phyloP scores from a whole-genome alignment of 2,797 vertebrate genomes.

The Phylloscopus collybita region DNA sequence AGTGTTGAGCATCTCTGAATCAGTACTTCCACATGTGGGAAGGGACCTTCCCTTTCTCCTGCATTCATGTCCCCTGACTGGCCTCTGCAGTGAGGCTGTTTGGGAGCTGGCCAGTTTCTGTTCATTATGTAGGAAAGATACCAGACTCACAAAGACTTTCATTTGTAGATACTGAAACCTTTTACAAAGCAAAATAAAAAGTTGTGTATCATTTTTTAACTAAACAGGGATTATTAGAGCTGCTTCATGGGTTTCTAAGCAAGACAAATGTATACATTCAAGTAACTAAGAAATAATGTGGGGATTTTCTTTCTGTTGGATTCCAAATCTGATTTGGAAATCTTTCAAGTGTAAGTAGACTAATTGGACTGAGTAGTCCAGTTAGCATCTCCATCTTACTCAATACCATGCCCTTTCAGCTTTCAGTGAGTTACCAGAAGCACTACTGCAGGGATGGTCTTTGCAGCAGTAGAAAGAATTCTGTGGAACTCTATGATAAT shows the following conservation, averaged over 20 bases:
- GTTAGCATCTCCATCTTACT: background rate
- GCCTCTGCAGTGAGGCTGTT: background rate
- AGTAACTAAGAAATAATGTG: background rate
- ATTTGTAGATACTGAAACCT: background rate
- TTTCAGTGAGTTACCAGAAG: background rate
- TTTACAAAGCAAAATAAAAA: background rate
- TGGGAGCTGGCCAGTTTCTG: background rate
- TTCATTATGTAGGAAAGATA: background rate
- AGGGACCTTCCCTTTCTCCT: background rate
- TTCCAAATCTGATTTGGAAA: background rate
- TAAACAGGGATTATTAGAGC: background rate
- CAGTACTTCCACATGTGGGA: background rate
- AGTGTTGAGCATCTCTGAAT: background rate
- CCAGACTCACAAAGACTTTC: background rate
- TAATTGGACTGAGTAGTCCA: background rate
- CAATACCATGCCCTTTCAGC: background rate
- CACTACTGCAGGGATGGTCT: background rate
- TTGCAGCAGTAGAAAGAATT: background rate
- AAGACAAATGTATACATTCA: background rate
- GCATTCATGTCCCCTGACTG: background rate
- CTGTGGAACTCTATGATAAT: background rate
- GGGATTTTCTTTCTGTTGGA: background rate
- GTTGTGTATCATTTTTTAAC: background rate
- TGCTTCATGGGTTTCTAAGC: background rate
- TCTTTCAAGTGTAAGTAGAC: background rate